Percentiles rank a stretch among this genome's conserved stretches.
phyloP scores from a whole-genome alignment of 2,113 vertebrate genomes.

The Chlamydotis undulata region DNA sequence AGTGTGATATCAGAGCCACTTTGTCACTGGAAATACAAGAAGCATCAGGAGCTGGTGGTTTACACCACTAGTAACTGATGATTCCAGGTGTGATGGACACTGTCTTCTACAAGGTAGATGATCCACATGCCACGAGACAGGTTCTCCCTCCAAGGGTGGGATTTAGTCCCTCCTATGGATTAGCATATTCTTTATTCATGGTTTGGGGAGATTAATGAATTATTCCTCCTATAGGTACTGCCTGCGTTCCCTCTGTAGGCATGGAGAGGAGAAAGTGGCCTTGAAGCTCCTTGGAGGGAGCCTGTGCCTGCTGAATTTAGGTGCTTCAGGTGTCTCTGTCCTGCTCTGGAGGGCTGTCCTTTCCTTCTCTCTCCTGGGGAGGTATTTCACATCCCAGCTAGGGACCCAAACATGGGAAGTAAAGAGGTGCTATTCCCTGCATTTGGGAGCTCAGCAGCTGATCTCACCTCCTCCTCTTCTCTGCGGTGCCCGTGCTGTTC shows the following conservation, averaged over 20 bases:
- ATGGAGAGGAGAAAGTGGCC: not conserved
- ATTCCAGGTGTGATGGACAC: too few species aligned
- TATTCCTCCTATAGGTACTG: not conserved
- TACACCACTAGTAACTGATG: not conserved
- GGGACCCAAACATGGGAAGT: not conserved
- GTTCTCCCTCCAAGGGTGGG: not conserved
- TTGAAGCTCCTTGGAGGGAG: not conserved
- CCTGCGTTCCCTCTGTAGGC: not conserved
- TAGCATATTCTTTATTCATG: not conserved
- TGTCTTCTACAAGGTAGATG: not conserved
- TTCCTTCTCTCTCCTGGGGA: not conserved
- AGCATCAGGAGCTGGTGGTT: not conserved
- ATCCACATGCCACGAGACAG: not conserved
- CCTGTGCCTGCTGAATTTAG: not conserved
- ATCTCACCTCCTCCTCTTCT: not conserved
- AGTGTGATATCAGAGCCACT: fast-evolving
- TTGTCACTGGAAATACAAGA: not conserved
- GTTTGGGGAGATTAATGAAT: not conserved
- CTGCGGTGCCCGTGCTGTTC: not conserved
- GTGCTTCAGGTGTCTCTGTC: not conserved
- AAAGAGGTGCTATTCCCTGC: not conserved
- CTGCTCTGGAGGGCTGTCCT: not conserved
- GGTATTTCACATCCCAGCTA: not conserved
- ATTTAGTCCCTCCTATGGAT: not conserved
- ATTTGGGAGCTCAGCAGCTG: not conserved